Percentiles rank a stretch among this genome's conserved stretches.
phyloP scores from a whole-genome alignment of 2,113 vertebrate species.

The Bufo gargarizans region DNA sequence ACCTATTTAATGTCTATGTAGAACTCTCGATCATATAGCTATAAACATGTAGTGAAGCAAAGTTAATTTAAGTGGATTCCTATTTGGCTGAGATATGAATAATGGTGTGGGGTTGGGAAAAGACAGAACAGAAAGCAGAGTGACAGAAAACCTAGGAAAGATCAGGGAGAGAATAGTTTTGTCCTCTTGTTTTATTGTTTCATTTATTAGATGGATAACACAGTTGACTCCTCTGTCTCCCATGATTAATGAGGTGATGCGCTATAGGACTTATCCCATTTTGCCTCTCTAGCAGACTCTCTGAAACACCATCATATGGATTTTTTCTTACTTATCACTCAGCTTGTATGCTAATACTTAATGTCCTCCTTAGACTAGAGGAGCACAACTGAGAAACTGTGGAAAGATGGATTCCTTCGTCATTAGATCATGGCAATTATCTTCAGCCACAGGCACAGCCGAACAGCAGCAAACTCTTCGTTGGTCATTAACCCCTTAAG shows the following conservation, averaged over 20 bases:
- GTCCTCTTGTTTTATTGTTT: constrained; percentile 39
- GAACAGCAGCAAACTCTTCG: background rate
- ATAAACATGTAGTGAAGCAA: background rate
- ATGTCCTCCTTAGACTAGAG: background rate
- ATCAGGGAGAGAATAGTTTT: constrained; percentile 21
- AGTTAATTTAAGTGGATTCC: background rate
- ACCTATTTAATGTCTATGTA: too few relatives aligned
- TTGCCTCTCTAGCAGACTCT: constrained; percentile 20
- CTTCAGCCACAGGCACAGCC: background rate
- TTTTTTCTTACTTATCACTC: constrained; percentile 23
- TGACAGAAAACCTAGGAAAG: background rate
- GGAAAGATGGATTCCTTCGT: background rate
- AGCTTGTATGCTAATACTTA: background rate
- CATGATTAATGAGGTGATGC: constrained; percentile 42
- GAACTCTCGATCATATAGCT: background rate
- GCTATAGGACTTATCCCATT: constrained; percentile 32
- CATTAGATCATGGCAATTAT: background rate
- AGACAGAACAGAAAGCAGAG: background rate
- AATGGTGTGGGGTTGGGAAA: background rate
- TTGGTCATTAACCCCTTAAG: background rate
- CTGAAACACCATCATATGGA: background rate
- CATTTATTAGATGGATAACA: constrained; percentile 57
- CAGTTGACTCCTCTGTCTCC: constrained; percentile 29
- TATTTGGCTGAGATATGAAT: background rate
- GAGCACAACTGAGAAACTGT: background rate